Conservation (phyloP, 64 coral and sea anemone genomes). For the Pocillopora verrucosa region DNA sequence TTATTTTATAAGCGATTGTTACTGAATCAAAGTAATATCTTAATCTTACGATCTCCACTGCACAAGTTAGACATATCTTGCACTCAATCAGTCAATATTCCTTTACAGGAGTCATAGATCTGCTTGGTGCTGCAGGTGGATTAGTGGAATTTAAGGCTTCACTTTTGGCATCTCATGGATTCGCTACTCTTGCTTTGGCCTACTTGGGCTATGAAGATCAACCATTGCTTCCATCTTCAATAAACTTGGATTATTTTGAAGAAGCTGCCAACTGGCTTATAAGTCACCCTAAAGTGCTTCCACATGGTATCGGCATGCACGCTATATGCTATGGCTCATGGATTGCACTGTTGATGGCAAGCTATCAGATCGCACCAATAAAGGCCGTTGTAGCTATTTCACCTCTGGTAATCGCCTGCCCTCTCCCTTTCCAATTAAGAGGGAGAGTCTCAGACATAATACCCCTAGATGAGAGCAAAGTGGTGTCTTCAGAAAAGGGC, state of each 20-base stretch:
- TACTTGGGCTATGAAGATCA: constrained; percentile 16
- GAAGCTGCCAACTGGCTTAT: constrained; percentile 48
- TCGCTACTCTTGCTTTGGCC: constrained; percentile 48
- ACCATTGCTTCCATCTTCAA: not conserved
- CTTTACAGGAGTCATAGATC: constrained; percentile 38
- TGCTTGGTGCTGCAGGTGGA: constrained; percentile 31
- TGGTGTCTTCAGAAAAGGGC: not conserved
- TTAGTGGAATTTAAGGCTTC: constrained; percentile 49
- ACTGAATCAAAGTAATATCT: too few species aligned
- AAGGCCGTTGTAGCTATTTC: constrained; percentile 25
- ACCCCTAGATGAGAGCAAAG: not conserved
- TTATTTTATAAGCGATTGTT: too few species aligned
- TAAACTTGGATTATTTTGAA: constrained; percentile 41
- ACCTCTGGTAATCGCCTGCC: not conserved
- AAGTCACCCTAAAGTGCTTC: constrained; percentile 25
- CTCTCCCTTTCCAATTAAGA: not conserved
- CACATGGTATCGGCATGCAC: constrained; percentile 37
- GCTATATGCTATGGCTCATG: constrained; percentile 27
- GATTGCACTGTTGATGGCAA: constrained; percentile 32
- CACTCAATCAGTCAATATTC: not conserved
- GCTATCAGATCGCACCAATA: constrained; percentile 1
- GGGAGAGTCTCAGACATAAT: not conserved
- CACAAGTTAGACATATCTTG: too few species aligned
- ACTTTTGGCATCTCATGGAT: constrained; percentile 41
- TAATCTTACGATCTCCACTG: too few species aligned